phyloP scores from a whole-genome alignment of 2,797 vertebrate genomes.

The Lepus oiostolus region DNA sequence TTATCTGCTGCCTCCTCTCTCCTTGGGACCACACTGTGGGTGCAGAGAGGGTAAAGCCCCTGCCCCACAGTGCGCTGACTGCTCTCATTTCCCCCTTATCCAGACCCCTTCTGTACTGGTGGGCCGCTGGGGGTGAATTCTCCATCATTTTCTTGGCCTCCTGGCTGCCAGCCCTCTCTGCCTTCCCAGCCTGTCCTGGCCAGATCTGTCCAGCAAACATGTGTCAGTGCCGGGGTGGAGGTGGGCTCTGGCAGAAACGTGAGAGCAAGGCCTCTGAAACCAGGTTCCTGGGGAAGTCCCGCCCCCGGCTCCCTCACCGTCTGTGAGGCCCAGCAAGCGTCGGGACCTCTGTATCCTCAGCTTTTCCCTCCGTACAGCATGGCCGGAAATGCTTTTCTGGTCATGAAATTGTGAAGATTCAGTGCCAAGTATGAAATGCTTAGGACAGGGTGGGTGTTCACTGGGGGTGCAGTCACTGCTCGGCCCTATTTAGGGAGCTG shows the following conservation, averaged over 20 bases:
- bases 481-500: neutral
- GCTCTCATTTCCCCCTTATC: neutral
- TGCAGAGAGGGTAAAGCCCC: neutral
- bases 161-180: neutral
- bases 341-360: neutral
- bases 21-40: neutral
- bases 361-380: neutral
- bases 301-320: no score
- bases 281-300: neutral
- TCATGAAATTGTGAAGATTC: neutral
- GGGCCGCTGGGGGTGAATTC: accelerated
- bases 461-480: accelerated
- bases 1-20: neutral
- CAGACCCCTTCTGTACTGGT: neutral
- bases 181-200: neutral
- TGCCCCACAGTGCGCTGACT: neutral
- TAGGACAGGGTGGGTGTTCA: neutral
- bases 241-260: neutral
- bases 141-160: neutral
- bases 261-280: neutral
- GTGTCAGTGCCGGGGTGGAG: neutral
- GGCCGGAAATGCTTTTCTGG: neutral
- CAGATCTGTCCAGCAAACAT: neutral
- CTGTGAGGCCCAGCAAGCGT: neutral
- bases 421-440: neutral